Evolutionary conservation across 2,113 vertebrate genomes (phyloP).

Genomic region (Crotalus tigris): DNA sequence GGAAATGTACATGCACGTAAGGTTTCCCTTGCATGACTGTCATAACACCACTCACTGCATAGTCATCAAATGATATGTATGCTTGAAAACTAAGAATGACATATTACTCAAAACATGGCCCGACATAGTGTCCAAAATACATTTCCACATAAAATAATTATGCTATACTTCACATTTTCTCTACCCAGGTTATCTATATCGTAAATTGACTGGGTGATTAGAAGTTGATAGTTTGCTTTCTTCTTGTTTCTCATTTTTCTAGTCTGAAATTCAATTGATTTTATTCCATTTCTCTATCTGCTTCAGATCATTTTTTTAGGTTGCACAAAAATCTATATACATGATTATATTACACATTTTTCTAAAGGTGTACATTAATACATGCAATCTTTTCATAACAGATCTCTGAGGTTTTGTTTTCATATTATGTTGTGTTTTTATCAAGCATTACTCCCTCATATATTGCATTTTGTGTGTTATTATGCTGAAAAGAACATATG

Average conservation of each 20-base stretch:
- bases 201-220: neutral
- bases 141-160: neutral
- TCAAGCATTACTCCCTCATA: neutral
- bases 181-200: neutral
- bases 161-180: neutral
- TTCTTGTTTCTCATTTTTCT: neutral
- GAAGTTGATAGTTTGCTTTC: neutral
- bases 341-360: neutral
- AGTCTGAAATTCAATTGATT: neutral
- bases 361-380: neutral
- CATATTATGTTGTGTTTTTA: neutral
- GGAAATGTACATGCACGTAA: neutral
- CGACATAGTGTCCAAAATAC: neutral
- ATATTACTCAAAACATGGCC: neutral
- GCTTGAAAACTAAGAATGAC: neutral
- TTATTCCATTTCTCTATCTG: neutral
- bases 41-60: neutral
- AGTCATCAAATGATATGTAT: neutral
- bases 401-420: neutral
- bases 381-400: neutral
- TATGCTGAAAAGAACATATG: neutral
- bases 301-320: neutral
- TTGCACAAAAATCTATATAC: neutral
- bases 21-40: neutral
- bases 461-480: neutral